phyloP scores from a whole-genome alignment of 2,797 vertebrate species.

The Rhodeus uyekii region DNA sequence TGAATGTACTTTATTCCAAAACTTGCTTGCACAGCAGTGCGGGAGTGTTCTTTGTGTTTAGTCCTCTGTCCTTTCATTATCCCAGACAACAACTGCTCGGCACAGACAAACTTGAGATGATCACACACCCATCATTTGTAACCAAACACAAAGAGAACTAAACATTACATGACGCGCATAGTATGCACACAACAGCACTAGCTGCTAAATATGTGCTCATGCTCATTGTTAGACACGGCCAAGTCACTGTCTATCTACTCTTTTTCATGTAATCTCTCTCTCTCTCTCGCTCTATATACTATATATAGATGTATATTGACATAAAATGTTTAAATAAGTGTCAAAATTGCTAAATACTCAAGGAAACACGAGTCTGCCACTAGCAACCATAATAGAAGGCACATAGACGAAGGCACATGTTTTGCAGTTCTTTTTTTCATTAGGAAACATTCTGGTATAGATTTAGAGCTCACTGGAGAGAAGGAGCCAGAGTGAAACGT shows the following conservation, averaged over 20 bases:
- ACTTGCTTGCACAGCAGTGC: not conserved
- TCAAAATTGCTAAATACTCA: not conserved
- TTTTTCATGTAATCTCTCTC: not conserved
- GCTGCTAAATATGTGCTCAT: not conserved
- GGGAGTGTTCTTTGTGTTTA: constrained; percentile 12
- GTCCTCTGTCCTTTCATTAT: constrained; percentile 11
- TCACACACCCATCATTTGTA: constrained; percentile 21
- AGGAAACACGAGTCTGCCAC: not conserved
- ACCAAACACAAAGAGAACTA: not conserved
- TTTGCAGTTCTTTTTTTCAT: not conserved
- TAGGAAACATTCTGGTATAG: not conserved
- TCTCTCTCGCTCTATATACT: not conserved
- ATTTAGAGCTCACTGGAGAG: not conserved
- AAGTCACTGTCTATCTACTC: not conserved
- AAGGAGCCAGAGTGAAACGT: not conserved
- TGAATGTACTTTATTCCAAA: not conserved
- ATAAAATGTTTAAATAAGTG: too few relatives aligned
- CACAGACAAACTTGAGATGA: not conserved
- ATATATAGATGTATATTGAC: not conserved
- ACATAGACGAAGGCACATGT: not conserved
- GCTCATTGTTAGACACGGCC: not conserved
- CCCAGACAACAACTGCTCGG: not conserved
- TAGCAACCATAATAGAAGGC: not conserved
- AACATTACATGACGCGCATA: not conserved
- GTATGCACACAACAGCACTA: not conserved